These are phyloP conservation scores for Temnothorax unifasciatus DNA, from an alignment of 2,888 invertebrate species.

Conservation along the genomic window DNA sequence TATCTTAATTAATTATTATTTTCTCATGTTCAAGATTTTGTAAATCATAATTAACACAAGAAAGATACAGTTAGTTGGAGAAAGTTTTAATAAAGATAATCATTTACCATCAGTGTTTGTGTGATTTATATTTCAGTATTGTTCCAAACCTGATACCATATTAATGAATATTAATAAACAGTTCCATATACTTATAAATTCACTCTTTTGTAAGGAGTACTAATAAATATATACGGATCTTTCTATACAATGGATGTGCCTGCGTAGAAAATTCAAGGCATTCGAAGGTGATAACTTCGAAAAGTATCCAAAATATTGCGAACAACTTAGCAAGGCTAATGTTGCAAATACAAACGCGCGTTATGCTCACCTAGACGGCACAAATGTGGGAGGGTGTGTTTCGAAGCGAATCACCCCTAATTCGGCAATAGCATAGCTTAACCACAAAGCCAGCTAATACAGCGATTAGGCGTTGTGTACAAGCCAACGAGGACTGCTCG, in stretches of 20 bases:
- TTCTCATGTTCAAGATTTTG: neutral
- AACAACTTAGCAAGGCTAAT: conserved; percentile 10
- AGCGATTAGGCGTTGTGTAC: conserved; percentile 81
- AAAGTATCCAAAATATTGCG: neutral
- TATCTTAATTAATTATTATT: neutral
- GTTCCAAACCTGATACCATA: neutral
- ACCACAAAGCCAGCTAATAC: conserved; percentile 82
- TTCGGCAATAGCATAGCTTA: conserved; percentile 82
- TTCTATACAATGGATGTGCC: neutral
- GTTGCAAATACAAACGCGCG: conserved; percentile 21
- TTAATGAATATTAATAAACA: conserved; percentile 2
- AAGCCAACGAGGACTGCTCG: conserved; percentile 76
- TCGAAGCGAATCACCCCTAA: conserved; percentile 80
- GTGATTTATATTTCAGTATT: neutral
- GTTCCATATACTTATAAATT: neutral
- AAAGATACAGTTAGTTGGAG: neutral
- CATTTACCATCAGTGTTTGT: neutral
- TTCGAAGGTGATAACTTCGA: neutral
- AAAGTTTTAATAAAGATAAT: neutral
- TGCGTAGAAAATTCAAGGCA: neutral
- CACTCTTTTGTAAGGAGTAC: neutral
- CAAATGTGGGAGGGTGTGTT: conserved; percentile 80
- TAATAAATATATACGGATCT: neutral
- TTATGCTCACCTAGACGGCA: conserved; percentile 67
- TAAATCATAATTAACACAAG: neutral